Conservation (phyloP, 2,888 invertebrate species). For the Lamellibrachia satsuma region DNA sequence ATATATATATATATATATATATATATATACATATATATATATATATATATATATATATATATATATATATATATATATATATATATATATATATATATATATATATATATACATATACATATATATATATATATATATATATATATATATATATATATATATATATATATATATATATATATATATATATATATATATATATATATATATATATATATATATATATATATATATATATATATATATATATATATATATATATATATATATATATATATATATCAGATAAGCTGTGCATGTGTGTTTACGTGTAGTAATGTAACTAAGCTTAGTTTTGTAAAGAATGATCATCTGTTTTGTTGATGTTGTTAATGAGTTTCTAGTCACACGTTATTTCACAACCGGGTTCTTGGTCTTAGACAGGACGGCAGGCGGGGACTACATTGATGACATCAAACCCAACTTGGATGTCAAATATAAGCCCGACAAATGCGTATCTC, state of each 20-base stretch:
- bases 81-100: not conserved
- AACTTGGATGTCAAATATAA: not conserved
- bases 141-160: not conserved
- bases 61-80: slow-evolving; percentile 18
- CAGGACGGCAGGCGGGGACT: not conserved
- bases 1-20: not conserved
- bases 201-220: slow-evolving; percentile 18
- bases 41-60: slow-evolving; percentile 19
- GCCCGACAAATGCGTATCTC: not conserved
- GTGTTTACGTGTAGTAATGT: too few relatives aligned
- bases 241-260: not conserved
- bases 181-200: slow-evolving; percentile 19
- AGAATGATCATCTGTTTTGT: not conserved
- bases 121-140: not conserved
- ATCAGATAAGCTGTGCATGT: too few relatives aligned
- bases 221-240: slow-evolving; percentile 18
- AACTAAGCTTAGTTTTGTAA: too few relatives aligned
- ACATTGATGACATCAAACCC: not conserved
- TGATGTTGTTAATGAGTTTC: not conserved
- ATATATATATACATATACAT: too few relatives aligned
- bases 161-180: slow-evolving; percentile 18
- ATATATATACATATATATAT: slow-evolving; percentile 14
- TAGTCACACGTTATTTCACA: not conserved
- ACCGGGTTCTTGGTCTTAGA: not conserved
- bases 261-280: too few relatives aligned